These are phyloP conservation scores for Archilochus colubris DNA, from an alignment of 2,113 vertebrate genomes.

Conservation along the genomic window DNA sequence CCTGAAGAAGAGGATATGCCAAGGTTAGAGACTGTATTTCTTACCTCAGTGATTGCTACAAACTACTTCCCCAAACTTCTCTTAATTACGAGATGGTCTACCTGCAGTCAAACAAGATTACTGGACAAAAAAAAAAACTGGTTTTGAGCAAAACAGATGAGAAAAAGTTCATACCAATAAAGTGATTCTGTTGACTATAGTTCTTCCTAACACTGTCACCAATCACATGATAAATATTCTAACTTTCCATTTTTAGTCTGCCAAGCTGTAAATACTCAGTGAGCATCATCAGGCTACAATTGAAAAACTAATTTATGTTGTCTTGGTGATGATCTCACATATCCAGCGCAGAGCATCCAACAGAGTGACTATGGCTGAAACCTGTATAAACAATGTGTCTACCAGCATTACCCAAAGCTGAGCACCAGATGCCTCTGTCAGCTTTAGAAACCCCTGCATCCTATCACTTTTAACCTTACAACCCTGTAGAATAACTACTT, in stretches of 20 bases:
- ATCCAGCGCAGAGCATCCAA: neutral
- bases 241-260: neutral
- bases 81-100: neutral
- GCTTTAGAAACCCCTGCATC: neutral
- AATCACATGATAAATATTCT: neutral
- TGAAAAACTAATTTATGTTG: neutral
- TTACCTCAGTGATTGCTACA: neutral
- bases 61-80: neutral
- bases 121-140: neutral
- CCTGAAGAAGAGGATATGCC: fast-evolving
- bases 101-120: neutral
- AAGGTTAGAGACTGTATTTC: neutral
- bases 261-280: neutral
- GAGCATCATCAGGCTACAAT: neutral
- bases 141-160: neutral
- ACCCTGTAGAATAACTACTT: constrained; percentile 19
- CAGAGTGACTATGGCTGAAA: neutral
- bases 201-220: neutral
- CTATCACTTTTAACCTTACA: constrained; percentile 13
- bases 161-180: fast-evolving
- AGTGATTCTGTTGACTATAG: neutral
- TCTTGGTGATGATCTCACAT: neutral
- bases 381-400: neutral
- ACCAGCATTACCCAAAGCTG: neutral
- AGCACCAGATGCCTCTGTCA: constrained; percentile 50